Percentiles rank a stretch among this genome's conserved stretches.
These are phyloP conservation scores for Sinella curviseta DNA, from an alignment of 1,140 invertebrate genomes.

Conservation along the genomic window DNA sequence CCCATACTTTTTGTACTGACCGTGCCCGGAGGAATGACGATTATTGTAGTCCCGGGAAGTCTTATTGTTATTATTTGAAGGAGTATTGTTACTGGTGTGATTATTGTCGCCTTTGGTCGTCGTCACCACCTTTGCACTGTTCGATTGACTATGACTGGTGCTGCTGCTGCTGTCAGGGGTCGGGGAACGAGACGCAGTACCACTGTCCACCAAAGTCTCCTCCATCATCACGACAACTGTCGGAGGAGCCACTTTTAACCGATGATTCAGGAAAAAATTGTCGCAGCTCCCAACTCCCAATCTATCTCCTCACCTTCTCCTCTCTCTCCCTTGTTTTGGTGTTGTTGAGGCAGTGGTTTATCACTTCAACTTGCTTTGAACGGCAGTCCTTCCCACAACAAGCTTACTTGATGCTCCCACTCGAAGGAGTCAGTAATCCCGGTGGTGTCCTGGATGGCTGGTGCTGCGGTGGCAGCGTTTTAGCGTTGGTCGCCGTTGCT, in stretches of 20 bases:
- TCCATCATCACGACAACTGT: not conserved
- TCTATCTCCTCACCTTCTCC: too few species aligned
- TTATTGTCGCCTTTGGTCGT: not conserved
- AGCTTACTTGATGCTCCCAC: not conserved
- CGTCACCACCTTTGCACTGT: not conserved
- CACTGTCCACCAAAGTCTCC: not conserved
- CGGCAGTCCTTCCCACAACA: not conserved
- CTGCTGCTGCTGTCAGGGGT: not conserved
- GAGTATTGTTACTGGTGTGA: conserved; percentile 6
- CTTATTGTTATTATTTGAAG: not conserved
- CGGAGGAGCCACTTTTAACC: not conserved
- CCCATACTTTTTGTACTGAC: not conserved
- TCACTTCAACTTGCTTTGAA: not conserved
- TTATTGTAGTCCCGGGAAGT: conserved; percentile 13
- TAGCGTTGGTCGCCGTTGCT: too few species aligned
- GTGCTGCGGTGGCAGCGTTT: too few species aligned
- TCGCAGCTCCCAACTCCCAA: too few species aligned
- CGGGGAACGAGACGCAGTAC: not conserved
- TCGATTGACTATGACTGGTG: not conserved
- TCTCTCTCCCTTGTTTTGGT: too few species aligned
- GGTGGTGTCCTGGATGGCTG: too few species aligned
- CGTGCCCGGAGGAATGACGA: not conserved
- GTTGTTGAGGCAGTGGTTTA: too few species aligned
- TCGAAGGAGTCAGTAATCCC: not conserved
- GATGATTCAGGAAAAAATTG: too few species aligned